Conservation (phyloP, 1,140 invertebrate genomes). For the Batillaria attramentaria region DNA sequence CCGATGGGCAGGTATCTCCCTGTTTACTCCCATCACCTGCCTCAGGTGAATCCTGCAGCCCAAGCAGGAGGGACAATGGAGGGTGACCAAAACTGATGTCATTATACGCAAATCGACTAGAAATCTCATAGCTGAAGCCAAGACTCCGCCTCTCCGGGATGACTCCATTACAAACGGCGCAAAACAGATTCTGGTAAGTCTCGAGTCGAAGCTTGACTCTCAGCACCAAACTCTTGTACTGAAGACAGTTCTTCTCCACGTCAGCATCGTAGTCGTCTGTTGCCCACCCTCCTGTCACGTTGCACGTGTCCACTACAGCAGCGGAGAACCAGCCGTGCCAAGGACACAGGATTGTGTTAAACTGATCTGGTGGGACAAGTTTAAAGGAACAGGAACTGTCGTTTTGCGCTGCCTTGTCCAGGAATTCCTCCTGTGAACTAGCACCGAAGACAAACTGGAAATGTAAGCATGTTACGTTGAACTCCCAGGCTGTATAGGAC, state of each 20-base stretch:
- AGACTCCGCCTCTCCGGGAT: too few relatives aligned
- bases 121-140: too few relatives aligned
- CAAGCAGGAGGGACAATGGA: too few relatives aligned
- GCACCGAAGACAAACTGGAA: background rate
- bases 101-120: too few relatives aligned
- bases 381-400: background rate
- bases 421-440: background rate
- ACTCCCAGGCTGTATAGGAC: background rate
- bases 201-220: background rate
- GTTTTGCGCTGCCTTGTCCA: background rate
- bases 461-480: background rate
- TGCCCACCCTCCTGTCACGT: background rate
- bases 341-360: background rate
- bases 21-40: background rate
- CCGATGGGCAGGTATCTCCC: background rate
- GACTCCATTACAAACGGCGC: background rate
- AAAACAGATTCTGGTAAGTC: conserved; percentile 3
- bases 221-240: background rate
- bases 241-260: background rate
- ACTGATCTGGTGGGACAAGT: background rate
- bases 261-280: background rate
- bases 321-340: background rate
- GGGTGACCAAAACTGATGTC: too few relatives aligned
- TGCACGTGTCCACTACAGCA: background rate
- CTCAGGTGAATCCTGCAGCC: background rate